Percentiles rank a stretch among this genome's conserved stretches.
phyloP scores from a whole-genome alignment of 2,888 invertebrate genomes.

The Nomada ruficornis region DNA sequence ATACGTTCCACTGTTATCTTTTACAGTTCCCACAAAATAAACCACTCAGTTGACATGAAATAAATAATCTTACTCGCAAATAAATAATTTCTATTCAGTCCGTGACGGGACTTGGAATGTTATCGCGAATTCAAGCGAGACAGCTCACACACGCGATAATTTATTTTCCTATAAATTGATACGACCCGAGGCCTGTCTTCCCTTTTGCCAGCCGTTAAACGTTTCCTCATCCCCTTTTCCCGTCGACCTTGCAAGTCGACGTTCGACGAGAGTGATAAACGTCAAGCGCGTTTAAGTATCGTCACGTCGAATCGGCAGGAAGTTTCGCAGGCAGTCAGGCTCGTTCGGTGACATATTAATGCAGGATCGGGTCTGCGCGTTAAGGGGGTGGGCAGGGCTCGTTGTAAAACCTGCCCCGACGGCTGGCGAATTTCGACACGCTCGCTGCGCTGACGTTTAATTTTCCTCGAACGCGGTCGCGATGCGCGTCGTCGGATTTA shows the following conservation, averaged over 20 bases:
- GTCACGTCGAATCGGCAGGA: constrained; percentile 20
- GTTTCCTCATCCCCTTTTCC: constrained; percentile 6
- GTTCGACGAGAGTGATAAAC: constrained; percentile 32
- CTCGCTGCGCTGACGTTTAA: constrained; percentile 62
- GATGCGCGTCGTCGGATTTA: constrained; percentile 44
- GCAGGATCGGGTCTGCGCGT: not conserved
- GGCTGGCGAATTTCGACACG: constrained; percentile 49
- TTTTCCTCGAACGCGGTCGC: constrained; percentile 47
- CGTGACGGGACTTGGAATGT: not conserved
- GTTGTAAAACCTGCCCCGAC: constrained; percentile 51
- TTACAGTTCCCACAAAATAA: not conserved
- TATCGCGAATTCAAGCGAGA: not conserved
- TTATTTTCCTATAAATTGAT: constrained; percentile 3
- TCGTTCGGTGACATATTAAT: constrained; percentile 52
- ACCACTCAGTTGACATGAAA: not conserved
- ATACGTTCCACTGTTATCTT: too few relatives aligned
- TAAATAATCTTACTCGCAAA: not conserved
- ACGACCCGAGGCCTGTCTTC: not conserved
- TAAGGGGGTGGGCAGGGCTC: not conserved
- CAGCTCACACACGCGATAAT: not conserved
- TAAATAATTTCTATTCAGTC: constrained; percentile 15
- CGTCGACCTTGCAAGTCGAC: not conserved
- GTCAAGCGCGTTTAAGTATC: constrained; percentile 21
- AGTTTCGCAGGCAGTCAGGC: constrained; percentile 11
- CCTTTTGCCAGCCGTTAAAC: not conserved